A percentile compares a stretch with the other conserved stretches of the same genome.
These are phyloP conservation scores for Belgica antarctica DNA, from an alignment of 2,888 invertebrate genomes.

Conservation along the genomic window DNA sequence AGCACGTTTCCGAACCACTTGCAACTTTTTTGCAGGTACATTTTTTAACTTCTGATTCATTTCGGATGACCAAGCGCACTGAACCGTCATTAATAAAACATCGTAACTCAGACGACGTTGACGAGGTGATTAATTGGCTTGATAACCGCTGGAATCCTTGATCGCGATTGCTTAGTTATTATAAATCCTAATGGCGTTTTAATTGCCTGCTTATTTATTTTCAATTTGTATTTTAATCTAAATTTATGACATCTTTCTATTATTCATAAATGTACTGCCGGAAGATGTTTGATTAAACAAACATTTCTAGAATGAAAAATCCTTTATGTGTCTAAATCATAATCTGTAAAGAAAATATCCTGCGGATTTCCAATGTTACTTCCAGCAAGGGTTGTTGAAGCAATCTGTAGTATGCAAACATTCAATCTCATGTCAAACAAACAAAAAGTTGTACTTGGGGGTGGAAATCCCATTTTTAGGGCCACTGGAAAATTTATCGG, in stretches of 20 bases:
- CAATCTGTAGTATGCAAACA: too few relatives aligned
- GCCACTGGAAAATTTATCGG: background rate
- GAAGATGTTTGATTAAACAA: background rate
- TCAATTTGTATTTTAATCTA: background rate
- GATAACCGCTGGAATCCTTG: background rate
- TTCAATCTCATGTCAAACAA: too few relatives aligned
- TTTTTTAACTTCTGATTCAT: background rate
- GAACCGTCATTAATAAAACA: background rate
- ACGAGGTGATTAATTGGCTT: background rate
- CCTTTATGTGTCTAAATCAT: background rate
- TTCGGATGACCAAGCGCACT: background rate
- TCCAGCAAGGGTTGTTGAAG: background rate
- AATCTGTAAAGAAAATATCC: background rate
- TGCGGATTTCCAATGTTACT: background rate
- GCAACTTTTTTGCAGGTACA: background rate
- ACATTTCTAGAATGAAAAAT: background rate
- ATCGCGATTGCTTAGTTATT: background rate
- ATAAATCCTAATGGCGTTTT: background rate
- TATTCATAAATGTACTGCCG: constrained; percentile 10
- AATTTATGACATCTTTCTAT: background rate
- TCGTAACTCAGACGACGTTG: background rate
- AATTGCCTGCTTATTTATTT: background rate
- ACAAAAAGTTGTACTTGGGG: too few relatives aligned
- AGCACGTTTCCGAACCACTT: background rate
- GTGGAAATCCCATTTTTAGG: too few relatives aligned